A percentile compares a stretch with the other conserved stretches of the same genome.
Evolutionary conservation across 2,113 vertebrate genomes (phyloP).

Genomic region (Heliornis fulica): DNA sequence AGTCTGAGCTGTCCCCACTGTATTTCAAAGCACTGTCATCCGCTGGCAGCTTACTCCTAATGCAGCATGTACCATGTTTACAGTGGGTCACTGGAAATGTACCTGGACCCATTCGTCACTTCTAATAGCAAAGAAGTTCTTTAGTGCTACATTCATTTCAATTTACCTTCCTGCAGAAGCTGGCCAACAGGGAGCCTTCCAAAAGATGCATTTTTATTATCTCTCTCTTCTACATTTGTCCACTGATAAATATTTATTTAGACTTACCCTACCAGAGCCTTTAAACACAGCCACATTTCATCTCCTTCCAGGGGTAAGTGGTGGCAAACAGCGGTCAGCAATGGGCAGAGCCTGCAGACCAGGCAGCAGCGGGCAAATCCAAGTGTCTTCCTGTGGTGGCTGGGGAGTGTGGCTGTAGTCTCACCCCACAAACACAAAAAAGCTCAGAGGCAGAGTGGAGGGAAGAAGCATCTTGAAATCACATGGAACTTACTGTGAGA

Average conservation of each 20-base stretch:
- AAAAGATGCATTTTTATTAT: conserved; percentile 46
- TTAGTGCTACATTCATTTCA: conserved; percentile 14
- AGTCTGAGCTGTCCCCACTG: not conserved
- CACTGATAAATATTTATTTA: conserved; percentile 30
- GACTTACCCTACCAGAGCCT: conserved; percentile 13
- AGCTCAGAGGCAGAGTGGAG: not conserved
- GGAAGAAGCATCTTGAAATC: not conserved
- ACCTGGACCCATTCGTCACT: not conserved
- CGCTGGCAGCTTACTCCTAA: not conserved
- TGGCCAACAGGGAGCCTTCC: not conserved
- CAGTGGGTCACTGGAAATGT: not conserved
- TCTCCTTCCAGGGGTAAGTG: not conserved
- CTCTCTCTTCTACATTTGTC: not conserved
- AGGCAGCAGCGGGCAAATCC: not conserved
- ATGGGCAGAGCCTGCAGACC: not conserved
- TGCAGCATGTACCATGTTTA: not conserved
- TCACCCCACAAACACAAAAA: not conserved
- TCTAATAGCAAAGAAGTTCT: not conserved
- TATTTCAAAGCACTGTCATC: not conserved
- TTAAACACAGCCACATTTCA: not conserved
- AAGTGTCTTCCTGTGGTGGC: not conserved
- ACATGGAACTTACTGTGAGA: not conserved
- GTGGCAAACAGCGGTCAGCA: not conserved
- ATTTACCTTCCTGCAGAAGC: conserved; percentile 21
- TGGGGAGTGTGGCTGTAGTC: not conserved